Conservation (phyloP, 2,113 vertebrate species). For the Lasiurus cinereus region DNA sequence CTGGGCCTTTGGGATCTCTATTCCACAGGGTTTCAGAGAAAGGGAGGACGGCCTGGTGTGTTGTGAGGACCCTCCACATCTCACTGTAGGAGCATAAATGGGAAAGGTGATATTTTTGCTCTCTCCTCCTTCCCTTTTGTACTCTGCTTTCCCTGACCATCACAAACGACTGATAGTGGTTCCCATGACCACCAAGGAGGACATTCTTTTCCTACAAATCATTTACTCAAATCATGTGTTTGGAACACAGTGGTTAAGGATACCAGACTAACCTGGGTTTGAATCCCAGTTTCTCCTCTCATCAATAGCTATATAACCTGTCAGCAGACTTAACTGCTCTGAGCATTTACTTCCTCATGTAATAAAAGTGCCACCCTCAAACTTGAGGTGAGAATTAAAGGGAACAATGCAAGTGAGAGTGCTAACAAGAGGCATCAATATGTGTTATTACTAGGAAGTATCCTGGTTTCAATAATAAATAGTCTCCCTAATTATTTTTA, state of each 20-base stretch:
- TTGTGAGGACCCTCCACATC: background rate
- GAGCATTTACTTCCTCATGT: background rate
- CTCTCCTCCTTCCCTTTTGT: background rate
- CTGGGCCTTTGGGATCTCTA: background rate
- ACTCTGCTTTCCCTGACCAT: background rate
- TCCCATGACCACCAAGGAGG: background rate
- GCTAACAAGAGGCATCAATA: background rate
- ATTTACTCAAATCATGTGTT: background rate
- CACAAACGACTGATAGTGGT: background rate
- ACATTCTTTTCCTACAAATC: background rate
- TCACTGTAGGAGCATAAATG: fast-evolving
- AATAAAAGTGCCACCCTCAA: background rate
- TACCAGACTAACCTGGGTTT: background rate
- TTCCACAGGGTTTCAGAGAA: background rate
- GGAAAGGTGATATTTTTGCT: background rate
- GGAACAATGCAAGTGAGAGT: background rate
- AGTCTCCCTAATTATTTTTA: background rate
- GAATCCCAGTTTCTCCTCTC: background rate
- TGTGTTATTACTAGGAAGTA: background rate
- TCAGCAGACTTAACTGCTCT: background rate
- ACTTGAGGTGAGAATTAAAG: background rate
- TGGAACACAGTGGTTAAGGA: background rate
- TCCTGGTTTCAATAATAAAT: background rate
- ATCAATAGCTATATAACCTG: background rate
- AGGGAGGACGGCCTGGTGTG: background rate